These are phyloP conservation scores for Coreoperca whiteheadi DNA, from an alignment of 2,113 vertebrate species.

Conservation along the genomic window DNA sequence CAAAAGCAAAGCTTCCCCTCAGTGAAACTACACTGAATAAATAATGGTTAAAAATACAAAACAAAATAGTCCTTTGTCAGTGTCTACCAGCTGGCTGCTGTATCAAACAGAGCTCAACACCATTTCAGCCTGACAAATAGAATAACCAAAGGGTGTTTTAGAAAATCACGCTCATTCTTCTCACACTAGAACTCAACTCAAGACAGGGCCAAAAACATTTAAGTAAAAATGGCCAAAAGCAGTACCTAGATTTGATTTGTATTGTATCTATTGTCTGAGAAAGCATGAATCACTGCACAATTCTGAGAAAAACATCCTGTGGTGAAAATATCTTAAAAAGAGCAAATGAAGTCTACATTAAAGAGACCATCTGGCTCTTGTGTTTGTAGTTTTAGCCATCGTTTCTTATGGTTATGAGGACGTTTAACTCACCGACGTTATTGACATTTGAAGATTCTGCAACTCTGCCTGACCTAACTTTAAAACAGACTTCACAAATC, in stretches of 20 bases:
- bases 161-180: constrained; percentile 52
- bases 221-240: constrained; percentile 35
- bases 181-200: constrained; percentile 16
- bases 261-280: constrained; percentile 32
- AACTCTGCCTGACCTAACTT: neutral
- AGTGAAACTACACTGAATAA: no score
- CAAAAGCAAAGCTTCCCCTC: no score
- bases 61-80: constrained; percentile 31
- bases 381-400: neutral
- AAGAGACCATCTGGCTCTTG: neutral
- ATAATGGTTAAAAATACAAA: no score
- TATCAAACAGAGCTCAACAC: constrained; percentile 54
- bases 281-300: constrained; percentile 21
- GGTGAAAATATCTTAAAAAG: constrained; percentile 3
- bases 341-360: neutral
- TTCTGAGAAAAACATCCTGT: neutral
- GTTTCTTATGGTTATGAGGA: neutral
- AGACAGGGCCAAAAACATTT: constrained; percentile 10
- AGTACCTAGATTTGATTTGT: constrained; percentile 24
- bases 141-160: constrained; percentile 47
- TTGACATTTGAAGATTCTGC: neutral
- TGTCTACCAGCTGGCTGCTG: constrained; percentile 47
- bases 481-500: neutral
- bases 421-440: neutral
- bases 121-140: constrained; percentile 48